Conservation (phyloP, 2,797 vertebrate genomes). For the Ibycter americanus region DNA sequence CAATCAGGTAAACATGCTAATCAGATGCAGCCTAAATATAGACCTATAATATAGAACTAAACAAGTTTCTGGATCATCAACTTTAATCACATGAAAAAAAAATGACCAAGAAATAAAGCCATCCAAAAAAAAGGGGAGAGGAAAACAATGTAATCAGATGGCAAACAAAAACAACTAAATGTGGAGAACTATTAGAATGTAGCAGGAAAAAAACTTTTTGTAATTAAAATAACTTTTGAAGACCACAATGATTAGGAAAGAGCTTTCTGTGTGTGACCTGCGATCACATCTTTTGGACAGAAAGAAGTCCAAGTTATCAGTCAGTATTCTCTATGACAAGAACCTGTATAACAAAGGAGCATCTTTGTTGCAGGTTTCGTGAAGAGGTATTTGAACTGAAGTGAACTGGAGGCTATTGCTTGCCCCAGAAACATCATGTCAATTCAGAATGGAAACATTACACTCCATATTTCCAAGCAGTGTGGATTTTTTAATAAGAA, state of each 20-base stretch:
- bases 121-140: background rate
- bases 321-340: background rate
- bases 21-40: background rate
- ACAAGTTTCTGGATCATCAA: background rate
- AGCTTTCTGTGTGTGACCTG: background rate
- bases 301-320: background rate
- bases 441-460: background rate
- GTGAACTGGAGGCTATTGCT: background rate
- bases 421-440: background rate
- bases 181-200: background rate
- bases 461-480: background rate
- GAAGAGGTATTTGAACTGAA: background rate
- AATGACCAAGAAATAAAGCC: background rate
- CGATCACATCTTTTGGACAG: background rate
- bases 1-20: background rate
- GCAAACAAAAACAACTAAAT: background rate
- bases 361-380: background rate
- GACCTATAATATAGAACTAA: background rate
- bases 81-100: background rate
- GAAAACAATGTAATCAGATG: background rate
- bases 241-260: background rate
- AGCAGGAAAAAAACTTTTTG: background rate
- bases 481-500: background rate
- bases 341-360: background rate
- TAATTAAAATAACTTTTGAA: background rate